phyloP scores from a whole-genome alignment of 2,888 invertebrate genomes.

The Drosophila acutilabella region DNA sequence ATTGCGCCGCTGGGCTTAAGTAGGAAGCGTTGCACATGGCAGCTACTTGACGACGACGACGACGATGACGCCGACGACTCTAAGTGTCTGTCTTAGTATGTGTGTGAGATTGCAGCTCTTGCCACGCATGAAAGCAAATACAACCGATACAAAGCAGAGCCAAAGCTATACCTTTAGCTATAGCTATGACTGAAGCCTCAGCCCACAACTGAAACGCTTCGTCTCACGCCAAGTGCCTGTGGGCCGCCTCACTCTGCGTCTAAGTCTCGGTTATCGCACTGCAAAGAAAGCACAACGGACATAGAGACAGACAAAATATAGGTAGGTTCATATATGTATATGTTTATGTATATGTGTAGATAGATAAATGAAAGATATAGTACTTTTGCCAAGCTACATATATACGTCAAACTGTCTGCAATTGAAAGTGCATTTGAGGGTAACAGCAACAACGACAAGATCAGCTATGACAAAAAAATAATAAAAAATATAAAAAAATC shows the following conservation, averaged over 20 bases:
- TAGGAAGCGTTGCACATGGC: slow-evolving; percentile 72
- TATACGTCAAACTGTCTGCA: slow-evolving; percentile 76
- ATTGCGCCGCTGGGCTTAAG: slow-evolving; percentile 62
- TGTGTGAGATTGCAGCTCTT: slow-evolving; percentile 43
- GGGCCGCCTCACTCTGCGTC: slow-evolving; percentile 60
- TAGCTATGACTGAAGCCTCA: slow-evolving; percentile 44
- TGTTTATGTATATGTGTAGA: slow-evolving; percentile 50
- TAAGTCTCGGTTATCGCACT: slow-evolving; percentile 47
- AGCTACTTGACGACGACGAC: slow-evolving; percentile 67
- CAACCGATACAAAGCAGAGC: slow-evolving; percentile 37
- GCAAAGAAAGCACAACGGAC: slow-evolving; percentile 65
- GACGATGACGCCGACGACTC: slow-evolving; percentile 21
- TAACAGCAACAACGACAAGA: slow-evolving; percentile 44
- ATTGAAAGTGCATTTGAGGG: slow-evolving; percentile 79
- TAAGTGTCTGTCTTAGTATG: slow-evolving; percentile 24
- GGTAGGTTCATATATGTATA: neutral
- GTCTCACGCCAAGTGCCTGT: slow-evolving; percentile 73
- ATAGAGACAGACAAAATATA: slow-evolving; percentile 13
- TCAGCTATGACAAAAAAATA: slow-evolving; percentile 37
- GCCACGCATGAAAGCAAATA: slow-evolving; percentile 68
- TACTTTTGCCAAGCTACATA: slow-evolving; percentile 60
- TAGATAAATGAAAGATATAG: slow-evolving; percentile 78
- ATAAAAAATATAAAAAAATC: slow-evolving; percentile 4
- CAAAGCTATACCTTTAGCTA: slow-evolving; percentile 22
- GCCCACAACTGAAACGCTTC: slow-evolving; percentile 67